These are phyloP conservation scores for Campylomormyrus numenius DNA, from an alignment of 2,113 vertebrate genomes.

Conservation along the genomic window DNA sequence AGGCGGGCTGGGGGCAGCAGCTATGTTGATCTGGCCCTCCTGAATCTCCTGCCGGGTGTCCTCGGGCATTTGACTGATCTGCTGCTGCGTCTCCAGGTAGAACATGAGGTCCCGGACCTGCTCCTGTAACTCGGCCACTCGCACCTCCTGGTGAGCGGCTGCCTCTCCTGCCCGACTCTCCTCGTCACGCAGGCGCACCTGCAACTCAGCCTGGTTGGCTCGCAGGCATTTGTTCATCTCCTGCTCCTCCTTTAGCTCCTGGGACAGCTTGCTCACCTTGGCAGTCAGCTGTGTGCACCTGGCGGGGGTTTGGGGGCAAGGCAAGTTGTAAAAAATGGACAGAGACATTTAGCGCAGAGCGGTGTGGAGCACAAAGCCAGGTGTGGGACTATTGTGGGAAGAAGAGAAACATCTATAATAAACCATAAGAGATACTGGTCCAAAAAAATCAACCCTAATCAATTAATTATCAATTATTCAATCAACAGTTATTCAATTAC, in stretches of 20 bases:
- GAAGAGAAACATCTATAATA: background rate
- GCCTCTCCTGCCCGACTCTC: conserved; percentile 70
- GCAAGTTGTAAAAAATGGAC: background rate
- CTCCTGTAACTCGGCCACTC: conserved; percentile 84
- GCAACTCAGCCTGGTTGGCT: conserved; percentile 82
- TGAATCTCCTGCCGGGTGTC: conserved; percentile 88
- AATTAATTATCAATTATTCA: no score
- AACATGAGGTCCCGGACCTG: conserved; percentile 96
- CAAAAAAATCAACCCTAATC: no score
- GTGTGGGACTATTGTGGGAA: background rate
- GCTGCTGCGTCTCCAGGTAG: conserved; percentile 86
- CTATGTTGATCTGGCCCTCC: conserved; percentile 93
- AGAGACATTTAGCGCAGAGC: background rate
- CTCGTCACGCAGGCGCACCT: conserved; percentile 80
- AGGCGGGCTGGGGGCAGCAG: conserved; percentile 56
- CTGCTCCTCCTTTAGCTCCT: conserved; percentile 90
- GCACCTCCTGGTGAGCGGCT: conserved; percentile 71
- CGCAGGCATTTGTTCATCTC: conserved; percentile 93
- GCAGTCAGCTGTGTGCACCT: conserved; percentile 80
- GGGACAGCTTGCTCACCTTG: conserved; percentile 74
- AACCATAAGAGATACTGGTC: background rate
- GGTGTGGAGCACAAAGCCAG: background rate
- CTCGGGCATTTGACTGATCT: conserved; percentile 80
- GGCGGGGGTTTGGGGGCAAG: background rate
- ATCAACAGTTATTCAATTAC: background rate